These are phyloP conservation scores for Microtus ochrogaster DNA, from an alignment of 2,113 vertebrate species.

Conservation along the genomic window DNA sequence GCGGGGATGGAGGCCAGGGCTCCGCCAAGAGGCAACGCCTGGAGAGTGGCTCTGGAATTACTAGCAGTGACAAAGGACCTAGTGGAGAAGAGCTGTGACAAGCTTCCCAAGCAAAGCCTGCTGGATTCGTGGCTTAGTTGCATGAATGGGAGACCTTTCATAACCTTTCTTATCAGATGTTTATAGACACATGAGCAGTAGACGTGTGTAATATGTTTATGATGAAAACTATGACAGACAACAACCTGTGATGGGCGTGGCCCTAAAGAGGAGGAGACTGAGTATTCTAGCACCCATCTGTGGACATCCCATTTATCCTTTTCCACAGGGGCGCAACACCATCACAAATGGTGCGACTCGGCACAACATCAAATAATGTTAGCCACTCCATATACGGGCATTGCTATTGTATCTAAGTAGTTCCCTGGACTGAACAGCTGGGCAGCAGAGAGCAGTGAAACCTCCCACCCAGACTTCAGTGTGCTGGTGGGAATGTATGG, in stretches of 20 bases:
- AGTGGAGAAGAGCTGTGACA: conserved; percentile 18
- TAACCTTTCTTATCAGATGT: not conserved
- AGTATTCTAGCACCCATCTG: not conserved
- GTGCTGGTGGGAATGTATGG: not conserved
- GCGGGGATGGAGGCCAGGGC: conserved; percentile 41
- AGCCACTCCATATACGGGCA: conserved; percentile 74
- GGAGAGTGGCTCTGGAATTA: not conserved
- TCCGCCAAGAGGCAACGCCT: conserved; percentile 35
- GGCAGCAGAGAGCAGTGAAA: conserved; percentile 48
- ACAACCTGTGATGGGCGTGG: not conserved
- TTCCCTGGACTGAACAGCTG: not conserved
- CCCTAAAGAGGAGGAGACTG: not conserved
- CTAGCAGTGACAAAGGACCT: conserved; percentile 60
- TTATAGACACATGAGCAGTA: conserved; percentile 1
- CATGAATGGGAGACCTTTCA: not conserved
- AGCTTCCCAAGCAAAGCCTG: conserved; percentile 35
- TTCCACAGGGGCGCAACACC: conserved; percentile 33
- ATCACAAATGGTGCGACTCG: not conserved
- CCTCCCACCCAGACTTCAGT: conserved; percentile 42
- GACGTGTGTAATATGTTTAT: conserved; percentile 27
- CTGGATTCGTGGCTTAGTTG: not conserved
- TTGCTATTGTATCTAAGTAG: conserved; percentile 64
- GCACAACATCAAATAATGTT: conserved; percentile 55
- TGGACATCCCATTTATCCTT: not conserved
- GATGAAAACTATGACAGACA: conserved; percentile 66